Evolutionary conservation across 2,797 vertebrate genomes (phyloP), one percentile per base, ranked within the genome.

Genomic region (Sebastes vulpes): DNA sequence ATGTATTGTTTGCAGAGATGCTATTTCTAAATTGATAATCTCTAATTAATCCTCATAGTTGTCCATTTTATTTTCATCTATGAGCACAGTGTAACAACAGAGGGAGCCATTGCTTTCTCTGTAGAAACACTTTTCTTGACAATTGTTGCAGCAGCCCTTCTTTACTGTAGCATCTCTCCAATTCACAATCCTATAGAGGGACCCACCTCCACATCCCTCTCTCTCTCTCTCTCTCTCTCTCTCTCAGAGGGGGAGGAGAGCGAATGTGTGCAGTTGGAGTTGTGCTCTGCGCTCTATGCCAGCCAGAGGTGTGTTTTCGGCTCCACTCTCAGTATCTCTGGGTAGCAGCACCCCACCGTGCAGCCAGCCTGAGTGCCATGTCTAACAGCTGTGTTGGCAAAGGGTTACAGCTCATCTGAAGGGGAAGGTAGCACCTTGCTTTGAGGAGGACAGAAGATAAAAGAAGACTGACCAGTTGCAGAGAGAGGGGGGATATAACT

Each of bases 321-420:
- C 93, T 95, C 92, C 92, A 77, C 89, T 87, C 92, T 91, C 81
- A 82, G 86, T 80, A 80, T 93, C 89, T 90, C 84, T 87, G 88
- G 77, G 84, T 72, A 87, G 84, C 91, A 85, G 90, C 81, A 31
- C 38, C 82, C 58, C 77, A 82, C 67, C 85, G 78, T 89, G 89
- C 92, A 78, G 87, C 88, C 87, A 72, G 84, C 82, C 92, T 94
- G 90, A 92, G 90, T 90, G 85, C 86, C 91, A 88, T 86, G 85
- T 90, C 83, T 81, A 79, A 89, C 92, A 92, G 91, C 93, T 92
- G 91, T 77, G 72, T 92, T 88, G 90, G 91, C 91, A 90, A 89
- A 95, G 91, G 95, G 86, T 92, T 92, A 80, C 91, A 86, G 90
- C 88, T 95, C 88, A 88, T 90, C 92, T 90, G 88, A 93, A 32